Percentiles rank a stretch among this genome's conserved stretches.
Conservation (phyloP, 2,797 vertebrate genomes). For the Hafferia zeledoni region DNA sequence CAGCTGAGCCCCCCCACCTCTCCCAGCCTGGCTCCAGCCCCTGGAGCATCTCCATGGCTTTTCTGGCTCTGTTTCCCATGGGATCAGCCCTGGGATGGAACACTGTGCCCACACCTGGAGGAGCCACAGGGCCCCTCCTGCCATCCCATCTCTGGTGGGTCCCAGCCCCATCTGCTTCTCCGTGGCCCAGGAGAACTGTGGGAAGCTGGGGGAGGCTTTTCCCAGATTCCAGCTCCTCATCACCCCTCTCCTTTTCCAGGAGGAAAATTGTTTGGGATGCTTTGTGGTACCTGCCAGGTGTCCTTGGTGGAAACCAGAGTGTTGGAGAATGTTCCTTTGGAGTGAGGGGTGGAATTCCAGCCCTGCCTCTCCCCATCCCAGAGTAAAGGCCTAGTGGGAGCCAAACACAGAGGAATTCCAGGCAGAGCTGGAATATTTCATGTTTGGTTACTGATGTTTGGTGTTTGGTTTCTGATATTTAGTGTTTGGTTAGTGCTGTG, state of each 20-base stretch:
- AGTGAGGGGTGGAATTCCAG: neutral
- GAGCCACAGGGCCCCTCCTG: too few relatives aligned
- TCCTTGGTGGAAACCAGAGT: neutral
- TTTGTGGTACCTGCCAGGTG: fast-evolving
- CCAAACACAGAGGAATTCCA: too few relatives aligned
- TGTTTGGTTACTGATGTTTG: too few relatives aligned
- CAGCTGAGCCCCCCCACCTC: neutral
- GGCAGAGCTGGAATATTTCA: neutral
- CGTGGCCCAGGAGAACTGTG: fast-evolving
- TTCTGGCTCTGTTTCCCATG: fast-evolving
- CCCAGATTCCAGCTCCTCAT: neutral
- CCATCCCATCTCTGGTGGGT: neutral
- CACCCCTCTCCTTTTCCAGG: neutral
- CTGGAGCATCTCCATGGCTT: neutral
- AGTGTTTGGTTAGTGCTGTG: too few relatives aligned
- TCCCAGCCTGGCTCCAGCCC: neutral
- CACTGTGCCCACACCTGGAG: neutral
- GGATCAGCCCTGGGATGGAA: neutral
- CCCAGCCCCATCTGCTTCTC: neutral
- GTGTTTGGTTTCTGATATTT: too few relatives aligned
- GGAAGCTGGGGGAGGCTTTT: neutral
- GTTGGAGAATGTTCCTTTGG: neutral
- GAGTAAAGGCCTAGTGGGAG: neutral
- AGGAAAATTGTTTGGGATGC: neutral
- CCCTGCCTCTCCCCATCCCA: neutral